Evolutionary conservation across 2,888 invertebrate species (phyloP).

Genomic region (Hypomecis punctinalis): DNA sequence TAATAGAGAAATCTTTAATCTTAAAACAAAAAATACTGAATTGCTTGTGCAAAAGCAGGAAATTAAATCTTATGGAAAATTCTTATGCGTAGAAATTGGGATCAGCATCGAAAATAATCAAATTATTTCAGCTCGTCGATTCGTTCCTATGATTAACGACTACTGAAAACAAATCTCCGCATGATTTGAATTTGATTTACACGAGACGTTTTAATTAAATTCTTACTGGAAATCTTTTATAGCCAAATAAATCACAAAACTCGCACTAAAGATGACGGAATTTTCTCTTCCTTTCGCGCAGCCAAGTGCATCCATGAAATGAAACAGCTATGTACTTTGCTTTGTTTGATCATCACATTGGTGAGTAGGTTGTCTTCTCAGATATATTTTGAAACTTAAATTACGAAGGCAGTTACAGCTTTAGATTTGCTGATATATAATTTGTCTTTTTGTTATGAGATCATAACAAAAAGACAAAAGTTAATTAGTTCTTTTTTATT

Average conservation of each 20-base stretch:
- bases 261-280: constrained; percentile 48
- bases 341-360: constrained; percentile 58
- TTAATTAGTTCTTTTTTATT: too few relatives aligned
- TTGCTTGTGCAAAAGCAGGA: too few relatives aligned
- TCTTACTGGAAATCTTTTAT: constrained; percentile 55
- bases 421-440: too few relatives aligned
- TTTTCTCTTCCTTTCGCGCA: constrained; percentile 51
- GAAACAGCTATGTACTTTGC: constrained; percentile 59
- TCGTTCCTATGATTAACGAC: constrained; percentile 35
- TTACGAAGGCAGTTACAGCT: too few relatives aligned
- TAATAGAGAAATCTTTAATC: too few relatives aligned
- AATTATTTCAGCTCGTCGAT: constrained; percentile 16
- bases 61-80: not conserved
- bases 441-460: too few relatives aligned
- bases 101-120: not conserved
- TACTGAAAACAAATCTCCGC: constrained; percentile 49
- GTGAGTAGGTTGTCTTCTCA: constrained; percentile 53
- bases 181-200: constrained; percentile 50
- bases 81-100: not conserved
- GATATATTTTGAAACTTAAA: not conserved
- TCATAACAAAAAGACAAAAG: too few relatives aligned
- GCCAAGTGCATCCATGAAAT: constrained; percentile 65
- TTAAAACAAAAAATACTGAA: too few relatives aligned
- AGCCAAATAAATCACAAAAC: constrained; percentile 55
- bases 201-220: constrained; percentile 63